Evolutionary conservation across 2,797 vertebrate species (phyloP), one percentile per base, ranked within the genome.

Genomic region (Microctenopoma lineatum): DNA sequence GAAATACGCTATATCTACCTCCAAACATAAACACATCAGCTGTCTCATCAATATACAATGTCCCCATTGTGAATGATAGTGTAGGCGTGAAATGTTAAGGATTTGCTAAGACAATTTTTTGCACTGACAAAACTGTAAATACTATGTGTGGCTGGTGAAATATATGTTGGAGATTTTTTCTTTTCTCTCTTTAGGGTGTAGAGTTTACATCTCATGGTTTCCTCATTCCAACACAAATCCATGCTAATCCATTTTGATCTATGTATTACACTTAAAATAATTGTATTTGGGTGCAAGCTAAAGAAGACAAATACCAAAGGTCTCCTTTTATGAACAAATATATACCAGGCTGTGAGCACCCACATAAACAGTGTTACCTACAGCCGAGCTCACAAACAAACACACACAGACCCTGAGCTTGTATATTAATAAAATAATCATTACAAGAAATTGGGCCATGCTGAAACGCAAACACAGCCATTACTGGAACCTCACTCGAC

Each of bases 1-100:
- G 58, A 88, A 66, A 62, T 39, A 69, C 52, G 42, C 32, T 56
- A 48, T 57, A 77, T 73, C 47, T 75, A 53, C 55, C 66, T 52
- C 59, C 34, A 62, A 70, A 68, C 70, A 75, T 74, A 68, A 84
- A 66, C 59, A 55, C 80, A 79, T 82, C 77, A 62, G 55, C 81
- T 84, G 85, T 87, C 85, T 87, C 81, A 73, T 89, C 83, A 70
- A 67, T 65, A 65, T 79, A 89, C 84, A 89, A 86, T 83, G 77
- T 77, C 59, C 42, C 70, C 52, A 68, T 90, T 90, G 84, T 87
- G 77, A 84, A 83, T 29, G 54, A 83, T 59, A 72, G 84, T 3
- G 78, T 78, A 75, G 85, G 83, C 27, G 74, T 82, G 83, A 83
- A 87, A 88, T 86, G 73, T 79, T 60, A 52, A 82, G 83, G 78